Percentiles rank a stretch among this genome's conserved stretches.
Conservation (phyloP, 2,113 vertebrate species). For the Chunga burmeisteri region DNA sequence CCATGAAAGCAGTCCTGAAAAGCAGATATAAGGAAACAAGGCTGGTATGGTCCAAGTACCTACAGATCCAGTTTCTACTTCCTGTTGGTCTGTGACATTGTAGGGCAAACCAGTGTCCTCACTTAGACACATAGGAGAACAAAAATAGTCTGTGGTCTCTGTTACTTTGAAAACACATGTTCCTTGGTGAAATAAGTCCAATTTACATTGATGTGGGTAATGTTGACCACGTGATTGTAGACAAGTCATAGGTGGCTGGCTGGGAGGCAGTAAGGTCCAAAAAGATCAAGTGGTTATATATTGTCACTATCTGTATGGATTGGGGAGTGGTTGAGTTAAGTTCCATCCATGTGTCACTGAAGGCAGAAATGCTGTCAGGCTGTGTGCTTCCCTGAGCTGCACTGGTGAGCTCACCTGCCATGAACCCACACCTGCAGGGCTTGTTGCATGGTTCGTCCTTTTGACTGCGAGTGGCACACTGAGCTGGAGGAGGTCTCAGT, state of each 20-base stretch:
- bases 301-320: background rate
- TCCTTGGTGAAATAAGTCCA: background rate
- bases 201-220: background rate
- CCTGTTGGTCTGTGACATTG: background rate
- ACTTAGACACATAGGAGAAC: background rate
- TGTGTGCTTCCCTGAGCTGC: background rate
- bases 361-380: background rate
- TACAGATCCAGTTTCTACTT: background rate
- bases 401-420: background rate
- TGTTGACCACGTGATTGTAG: rapidly evolving
- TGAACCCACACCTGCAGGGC: background rate
- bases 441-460: background rate
- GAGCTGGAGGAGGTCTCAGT: background rate
- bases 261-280: background rate
- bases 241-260: background rate
- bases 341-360: background rate
- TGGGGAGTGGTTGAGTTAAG: background rate
- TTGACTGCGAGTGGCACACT: background rate
- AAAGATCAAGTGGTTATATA: background rate
- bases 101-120: background rate
- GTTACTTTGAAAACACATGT: background rate
- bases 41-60: background rate
- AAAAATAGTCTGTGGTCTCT: background rate
- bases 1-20: background rate
- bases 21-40: background rate